These are phyloP conservation scores for Corythornis madagascariensis DNA, from an alignment of 2,113 vertebrate genomes.

Conservation along the genomic window DNA sequence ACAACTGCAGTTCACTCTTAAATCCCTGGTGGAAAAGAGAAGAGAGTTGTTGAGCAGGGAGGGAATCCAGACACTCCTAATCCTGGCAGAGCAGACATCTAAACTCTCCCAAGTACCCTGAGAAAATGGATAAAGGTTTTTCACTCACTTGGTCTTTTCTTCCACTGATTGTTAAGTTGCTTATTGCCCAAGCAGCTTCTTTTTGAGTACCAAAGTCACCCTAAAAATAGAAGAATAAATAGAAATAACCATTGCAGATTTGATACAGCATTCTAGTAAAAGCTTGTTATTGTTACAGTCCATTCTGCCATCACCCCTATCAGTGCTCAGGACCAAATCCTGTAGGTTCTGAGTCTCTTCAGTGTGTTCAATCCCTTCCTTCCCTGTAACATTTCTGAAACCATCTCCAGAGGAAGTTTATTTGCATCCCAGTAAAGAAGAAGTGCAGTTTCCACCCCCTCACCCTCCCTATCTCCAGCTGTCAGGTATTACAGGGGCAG, in stretches of 20 bases:
- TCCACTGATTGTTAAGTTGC: constrained; percentile 98
- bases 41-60: neutral
- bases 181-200: constrained; percentile 99
- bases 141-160: constrained; percentile 94
- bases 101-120: no score
- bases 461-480: neutral
- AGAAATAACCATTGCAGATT: neutral
- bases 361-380: neutral
- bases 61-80: neutral
- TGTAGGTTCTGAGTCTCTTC: fast-evolving
- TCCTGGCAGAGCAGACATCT: neutral
- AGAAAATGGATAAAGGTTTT: neutral
- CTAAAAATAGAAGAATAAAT: constrained; percentile 66
- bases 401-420: fast-evolving
- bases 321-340: neutral
- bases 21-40: neutral
- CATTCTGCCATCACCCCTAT: neutral
- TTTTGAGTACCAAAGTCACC: constrained; percentile 99
- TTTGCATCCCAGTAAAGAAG: neutral
- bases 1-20: neutral
- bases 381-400: neutral
- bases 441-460: neutral
- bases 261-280: neutral
- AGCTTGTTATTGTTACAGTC: neutral
- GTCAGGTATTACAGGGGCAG: neutral